phyloP scores from a whole-genome alignment of 2,797 vertebrate genomes.

The Pangasius krempfi region DNA sequence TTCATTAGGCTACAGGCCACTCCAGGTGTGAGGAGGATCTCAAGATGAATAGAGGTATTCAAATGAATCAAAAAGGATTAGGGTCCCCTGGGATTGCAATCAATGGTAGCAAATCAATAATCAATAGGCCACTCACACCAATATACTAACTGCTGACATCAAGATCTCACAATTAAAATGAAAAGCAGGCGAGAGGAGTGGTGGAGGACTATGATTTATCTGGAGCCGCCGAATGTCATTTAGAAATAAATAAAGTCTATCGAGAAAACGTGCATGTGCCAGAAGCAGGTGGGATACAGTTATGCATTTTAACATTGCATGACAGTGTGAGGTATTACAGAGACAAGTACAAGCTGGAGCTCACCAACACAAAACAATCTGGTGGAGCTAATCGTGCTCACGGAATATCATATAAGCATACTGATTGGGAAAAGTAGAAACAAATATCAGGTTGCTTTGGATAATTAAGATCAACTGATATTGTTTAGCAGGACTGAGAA shows the following conservation, averaged over 20 bases:
- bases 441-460: background rate
- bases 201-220: constrained; percentile 79
- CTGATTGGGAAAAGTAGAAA: background rate
- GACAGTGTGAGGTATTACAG: constrained; percentile 60
- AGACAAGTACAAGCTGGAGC: constrained; percentile 59
- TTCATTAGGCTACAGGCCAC: constrained; percentile 76
- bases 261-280: constrained; percentile 70
- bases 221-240: constrained; percentile 74
- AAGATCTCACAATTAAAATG: constrained; percentile 83
- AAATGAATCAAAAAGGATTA: constrained; percentile 87
- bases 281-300: constrained; percentile 68
- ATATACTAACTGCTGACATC: constrained; percentile 86
- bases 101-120: constrained; percentile 84
- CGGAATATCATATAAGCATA: background rate
- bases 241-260: constrained; percentile 80
- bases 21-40: constrained; percentile 77
- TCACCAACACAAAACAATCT: constrained; percentile 66
- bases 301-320: constrained; percentile 73
- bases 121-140: constrained; percentile 89
- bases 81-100: constrained; percentile 76
- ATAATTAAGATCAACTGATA: background rate
- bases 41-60: constrained; percentile 86
- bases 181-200: constrained; percentile 74
- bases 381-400: constrained; percentile 66
- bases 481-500: background rate